Evolutionary conservation across 2,888 invertebrate species (phyloP).

Genomic region (Tipula vernalis): DNA sequence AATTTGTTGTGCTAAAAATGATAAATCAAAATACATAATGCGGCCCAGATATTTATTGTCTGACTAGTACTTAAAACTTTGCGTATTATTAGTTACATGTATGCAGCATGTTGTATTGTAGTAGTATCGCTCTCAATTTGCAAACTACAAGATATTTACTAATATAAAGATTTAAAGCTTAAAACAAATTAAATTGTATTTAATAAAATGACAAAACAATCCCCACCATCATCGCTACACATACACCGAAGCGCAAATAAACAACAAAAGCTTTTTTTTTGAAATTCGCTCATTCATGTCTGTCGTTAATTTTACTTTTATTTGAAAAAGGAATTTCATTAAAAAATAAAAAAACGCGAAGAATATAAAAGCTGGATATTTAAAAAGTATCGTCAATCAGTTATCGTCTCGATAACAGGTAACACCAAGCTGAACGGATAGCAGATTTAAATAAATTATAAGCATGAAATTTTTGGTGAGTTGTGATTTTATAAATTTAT

Average conservation of each 20-base stretch:
- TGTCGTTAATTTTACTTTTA: background rate
- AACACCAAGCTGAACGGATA: background rate
- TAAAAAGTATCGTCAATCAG: background rate
- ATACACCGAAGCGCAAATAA: background rate
- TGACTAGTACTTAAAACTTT: too few species aligned
- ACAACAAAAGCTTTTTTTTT: background rate
- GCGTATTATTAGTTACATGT: too few species aligned
- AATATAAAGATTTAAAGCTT: background rate
- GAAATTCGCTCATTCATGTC: background rate
- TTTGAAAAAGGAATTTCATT: background rate
- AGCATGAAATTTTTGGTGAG: background rate
- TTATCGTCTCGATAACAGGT: background rate
- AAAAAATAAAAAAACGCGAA: background rate
- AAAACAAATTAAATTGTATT: background rate
- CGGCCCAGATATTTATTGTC: background rate
- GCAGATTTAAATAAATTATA: background rate
- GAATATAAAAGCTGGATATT: background rate
- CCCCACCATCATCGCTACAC: background rate
- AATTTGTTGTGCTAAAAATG: background rate
- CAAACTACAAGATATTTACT: background rate
- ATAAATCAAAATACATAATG: background rate
- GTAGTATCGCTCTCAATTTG: background rate
- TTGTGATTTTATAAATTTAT: background rate
- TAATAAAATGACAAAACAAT: background rate
- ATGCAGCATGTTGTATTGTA: too few species aligned